phyloP scores from a whole-genome alignment of 2,888 invertebrate species.

The Syritta pipiens region DNA sequence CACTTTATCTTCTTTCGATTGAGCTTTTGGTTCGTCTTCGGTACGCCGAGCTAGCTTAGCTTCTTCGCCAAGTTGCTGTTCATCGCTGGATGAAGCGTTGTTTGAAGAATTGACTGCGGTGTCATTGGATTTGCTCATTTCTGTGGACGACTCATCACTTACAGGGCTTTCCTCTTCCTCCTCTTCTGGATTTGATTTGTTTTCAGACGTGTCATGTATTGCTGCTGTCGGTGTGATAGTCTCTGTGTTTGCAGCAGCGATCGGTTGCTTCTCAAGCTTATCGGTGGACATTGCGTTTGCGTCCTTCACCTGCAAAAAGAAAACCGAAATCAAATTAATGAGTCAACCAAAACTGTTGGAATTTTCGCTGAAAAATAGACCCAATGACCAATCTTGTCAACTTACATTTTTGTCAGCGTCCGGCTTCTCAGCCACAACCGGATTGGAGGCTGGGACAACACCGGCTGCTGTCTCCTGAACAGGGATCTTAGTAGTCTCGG shows the following conservation, averaged over 20 bases:
- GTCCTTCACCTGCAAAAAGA: slow-evolving; percentile 32
- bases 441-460: slow-evolving; percentile 9
- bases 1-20: slow-evolving; percentile 1
- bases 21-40: background rate
- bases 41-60: background rate
- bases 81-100: slow-evolving; percentile 40
- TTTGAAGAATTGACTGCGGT: slow-evolving; percentile 32
- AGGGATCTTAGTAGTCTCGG: slow-evolving; percentile 20
- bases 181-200: slow-evolving; percentile 23
- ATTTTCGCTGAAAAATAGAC: background rate
- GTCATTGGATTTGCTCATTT: slow-evolving; percentile 55
- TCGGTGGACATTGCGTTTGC: slow-evolving; percentile 9
- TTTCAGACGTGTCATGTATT: slow-evolving; percentile 35
- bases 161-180: slow-evolving; percentile 51
- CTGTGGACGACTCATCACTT: slow-evolving; percentile 47
- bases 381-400: background rate
- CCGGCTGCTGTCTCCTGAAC: background rate
- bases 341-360: no score
- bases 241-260: slow-evolving; percentile 2
- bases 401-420: slow-evolving; percentile 49
- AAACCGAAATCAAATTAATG: background rate
- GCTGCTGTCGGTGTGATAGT: background rate
- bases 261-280: slow-evolving; percentile 24
- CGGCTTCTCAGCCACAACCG: slow-evolving; percentile 18
- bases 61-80: slow-evolving; percentile 14